These are phyloP conservation scores for Aythya baeri DNA, from an alignment of 2,113 vertebrate species.

Conservation along the genomic window DNA sequence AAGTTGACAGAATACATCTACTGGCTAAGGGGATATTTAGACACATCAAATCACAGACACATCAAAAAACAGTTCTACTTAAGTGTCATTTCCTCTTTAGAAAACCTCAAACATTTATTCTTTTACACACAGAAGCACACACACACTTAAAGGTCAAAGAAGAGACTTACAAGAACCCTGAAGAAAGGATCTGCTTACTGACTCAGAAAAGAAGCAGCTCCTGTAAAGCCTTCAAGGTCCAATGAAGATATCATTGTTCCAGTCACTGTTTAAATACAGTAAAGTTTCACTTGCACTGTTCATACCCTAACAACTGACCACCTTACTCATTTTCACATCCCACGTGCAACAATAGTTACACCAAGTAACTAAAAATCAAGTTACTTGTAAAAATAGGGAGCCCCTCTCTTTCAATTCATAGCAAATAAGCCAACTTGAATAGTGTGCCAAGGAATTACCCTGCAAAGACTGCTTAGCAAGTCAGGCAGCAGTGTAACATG, in stretches of 20 bases:
- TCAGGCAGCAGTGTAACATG: not conserved
- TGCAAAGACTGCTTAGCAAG: not conserved
- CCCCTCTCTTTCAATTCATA: not conserved
- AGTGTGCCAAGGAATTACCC: not conserved
- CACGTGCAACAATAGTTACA: not conserved
- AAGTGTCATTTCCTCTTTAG: not conserved
- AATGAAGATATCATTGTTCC: not conserved
- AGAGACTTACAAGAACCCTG: not conserved
- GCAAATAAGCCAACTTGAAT: not conserved
- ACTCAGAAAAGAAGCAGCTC: not conserved
- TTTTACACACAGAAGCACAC: no score
- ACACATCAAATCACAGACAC: not conserved
- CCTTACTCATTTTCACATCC: not conserved
- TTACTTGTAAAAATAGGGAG: not conserved
- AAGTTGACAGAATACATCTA: accelerated
- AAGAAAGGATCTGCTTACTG: not conserved
- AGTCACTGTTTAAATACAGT: not conserved
- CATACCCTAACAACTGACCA: not conserved
- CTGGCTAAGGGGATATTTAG: not conserved
- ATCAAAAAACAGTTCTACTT: not conserved
- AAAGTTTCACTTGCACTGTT: not conserved
- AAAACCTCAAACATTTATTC: not conserved
- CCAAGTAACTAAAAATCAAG: not conserved
- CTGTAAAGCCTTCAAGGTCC: not conserved
- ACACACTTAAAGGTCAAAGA: not conserved